Percentiles rank a stretch among this genome's conserved stretches.
phyloP scores from a whole-genome alignment of 2,113 vertebrate genomes.

The Furnarius figulus region DNA sequence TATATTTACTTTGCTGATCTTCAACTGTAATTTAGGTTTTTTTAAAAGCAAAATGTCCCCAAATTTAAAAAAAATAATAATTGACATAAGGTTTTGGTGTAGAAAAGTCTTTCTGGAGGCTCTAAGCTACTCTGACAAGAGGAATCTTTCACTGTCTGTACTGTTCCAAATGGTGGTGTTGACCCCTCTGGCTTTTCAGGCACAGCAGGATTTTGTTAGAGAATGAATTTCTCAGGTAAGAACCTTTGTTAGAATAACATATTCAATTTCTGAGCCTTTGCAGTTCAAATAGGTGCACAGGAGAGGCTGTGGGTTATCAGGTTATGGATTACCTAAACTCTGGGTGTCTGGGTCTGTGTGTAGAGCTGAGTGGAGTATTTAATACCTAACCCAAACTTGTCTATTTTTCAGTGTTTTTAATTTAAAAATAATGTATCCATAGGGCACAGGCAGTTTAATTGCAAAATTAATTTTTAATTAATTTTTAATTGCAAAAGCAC shows the following conservation, averaged over 20 bases:
- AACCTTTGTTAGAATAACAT: not conserved
- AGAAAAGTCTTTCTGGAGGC: not conserved
- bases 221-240: not conserved
- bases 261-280: not conserved
- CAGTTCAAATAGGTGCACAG: not conserved
- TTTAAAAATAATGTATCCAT: not conserved
- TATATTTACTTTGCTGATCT: not conserved
- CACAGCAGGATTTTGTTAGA: not conserved
- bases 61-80: not conserved
- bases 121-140: not conserved
- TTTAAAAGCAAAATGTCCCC: not conserved
- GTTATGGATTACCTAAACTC: not conserved
- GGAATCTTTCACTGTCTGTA: not conserved
- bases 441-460: not conserved
- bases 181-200: not conserved
- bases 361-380: not conserved
- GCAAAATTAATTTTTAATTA: not conserved
- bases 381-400: not conserved
- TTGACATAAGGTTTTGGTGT: not conserved
- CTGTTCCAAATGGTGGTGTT: not conserved
- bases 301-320: not conserved
- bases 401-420: not conserved
- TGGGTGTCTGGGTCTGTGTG: not conserved
- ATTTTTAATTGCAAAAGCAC: not conserved
- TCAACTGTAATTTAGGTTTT: not conserved